phyloP scores from a whole-genome alignment of 2,797 vertebrate species.

The Hemibagrus guttatus region DNA sequence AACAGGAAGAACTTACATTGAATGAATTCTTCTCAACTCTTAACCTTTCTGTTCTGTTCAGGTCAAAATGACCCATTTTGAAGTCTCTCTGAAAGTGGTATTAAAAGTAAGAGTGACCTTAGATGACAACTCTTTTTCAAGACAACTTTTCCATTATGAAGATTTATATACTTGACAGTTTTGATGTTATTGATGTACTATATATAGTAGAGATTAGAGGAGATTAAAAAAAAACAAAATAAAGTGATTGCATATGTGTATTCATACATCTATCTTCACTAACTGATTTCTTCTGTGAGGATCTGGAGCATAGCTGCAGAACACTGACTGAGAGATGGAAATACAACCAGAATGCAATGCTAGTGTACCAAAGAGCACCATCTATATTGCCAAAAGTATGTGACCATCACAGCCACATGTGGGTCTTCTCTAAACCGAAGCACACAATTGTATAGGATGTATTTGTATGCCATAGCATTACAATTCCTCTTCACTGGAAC shows the following conservation, averaged over 20 bases:
- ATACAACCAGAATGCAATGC: background rate
- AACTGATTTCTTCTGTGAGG: background rate
- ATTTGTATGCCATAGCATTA: background rate
- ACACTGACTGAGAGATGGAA: background rate
- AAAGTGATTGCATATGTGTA: background rate
- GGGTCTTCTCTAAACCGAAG: background rate
- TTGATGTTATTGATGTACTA: background rate
- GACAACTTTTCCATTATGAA: background rate
- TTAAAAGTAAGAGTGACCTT: background rate
- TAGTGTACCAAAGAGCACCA: background rate
- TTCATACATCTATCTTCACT: background rate
- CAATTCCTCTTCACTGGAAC: background rate
- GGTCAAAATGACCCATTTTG: background rate
- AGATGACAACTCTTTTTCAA: background rate
- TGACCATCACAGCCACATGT: background rate
- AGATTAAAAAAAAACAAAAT: background rate
- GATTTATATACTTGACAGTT: background rate
- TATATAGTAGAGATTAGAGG: background rate
- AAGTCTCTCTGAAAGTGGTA: background rate
- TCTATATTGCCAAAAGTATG: background rate
- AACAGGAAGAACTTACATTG: slow-evolving; percentile 25
- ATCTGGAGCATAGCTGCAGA: background rate
- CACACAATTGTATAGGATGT: background rate
- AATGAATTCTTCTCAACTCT: slow-evolving; percentile 23
- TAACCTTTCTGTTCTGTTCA: slow-evolving; percentile 8